Evolutionary conservation across 2,797 vertebrate species (phyloP), one percentile per base, ranked within the genome.

Genomic region (Ataeniobius toweri): DNA sequence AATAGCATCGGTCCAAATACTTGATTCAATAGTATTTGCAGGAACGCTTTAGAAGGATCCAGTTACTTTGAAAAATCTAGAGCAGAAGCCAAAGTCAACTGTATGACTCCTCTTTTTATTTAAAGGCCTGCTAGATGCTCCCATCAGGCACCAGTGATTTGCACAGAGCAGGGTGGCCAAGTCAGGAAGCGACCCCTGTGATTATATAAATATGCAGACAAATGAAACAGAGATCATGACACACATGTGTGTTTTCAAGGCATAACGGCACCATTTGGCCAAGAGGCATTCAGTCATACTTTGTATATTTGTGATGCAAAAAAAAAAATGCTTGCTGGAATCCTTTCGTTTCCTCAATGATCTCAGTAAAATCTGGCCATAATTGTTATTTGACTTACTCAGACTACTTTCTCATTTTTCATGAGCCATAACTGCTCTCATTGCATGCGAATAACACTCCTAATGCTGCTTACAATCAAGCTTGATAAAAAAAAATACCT

Each of bases 61-160:
- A 77, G 58, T 83, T 87, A 75, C 82, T 85, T 68, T 81, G 68
- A 68, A 61, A 84, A 82, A 84, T 84, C 59, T 80, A 28, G 26
- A 36, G 77, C 75, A 73, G 9, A 0, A 50, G 83, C 89, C 91
- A 94, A 93, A 91, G 88, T 75, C 80, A 91, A 90, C 88, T 77
- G 44, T 6, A 13, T 69, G 61, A 71, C 80, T 89, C 56, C 75
- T 83, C 48, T 46, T 77, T 26, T 50, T 16, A 0, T 81, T 68
- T 75, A 77, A 9, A 1, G 44, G 56, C 53, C 68, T 79, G 81
- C 72, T 55, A 41, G 76, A 77, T 56, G 41, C 77, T 80, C 77
- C 72, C 20, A 36, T 73, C 53, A 80, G 73, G 71, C 71, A 71
- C 41, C 72, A 44, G 65, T 70, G 70, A 83, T 86, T 78, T n/a